Conservation (phyloP, 2,888 invertebrate species). For the Lymantria dispar region DNA sequence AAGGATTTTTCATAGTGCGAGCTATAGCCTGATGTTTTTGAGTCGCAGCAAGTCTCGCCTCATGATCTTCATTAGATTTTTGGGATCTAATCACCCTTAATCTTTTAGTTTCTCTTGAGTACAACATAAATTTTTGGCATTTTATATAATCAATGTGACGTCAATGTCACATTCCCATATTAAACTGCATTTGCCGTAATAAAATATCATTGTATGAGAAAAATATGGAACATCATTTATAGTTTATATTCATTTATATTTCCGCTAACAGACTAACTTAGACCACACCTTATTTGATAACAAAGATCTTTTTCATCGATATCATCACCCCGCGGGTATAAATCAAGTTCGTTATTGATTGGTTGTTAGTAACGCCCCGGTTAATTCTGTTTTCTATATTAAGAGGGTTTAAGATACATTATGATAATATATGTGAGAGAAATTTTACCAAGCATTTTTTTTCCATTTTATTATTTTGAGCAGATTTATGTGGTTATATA, state of each 20-base stretch:
- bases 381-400: conserved; percentile 60
- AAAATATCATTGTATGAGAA: too few relatives aligned
- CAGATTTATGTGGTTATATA: too few relatives aligned
- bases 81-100: too few relatives aligned
- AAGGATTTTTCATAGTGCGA: too few relatives aligned
- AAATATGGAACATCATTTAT: not conserved
- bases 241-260: not conserved
- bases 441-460: conserved; percentile 2
- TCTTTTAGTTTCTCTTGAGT: too few relatives aligned
- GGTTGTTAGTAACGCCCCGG: conserved; percentile 73
- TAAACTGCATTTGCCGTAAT: too few relatives aligned
- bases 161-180: too few relatives aligned
- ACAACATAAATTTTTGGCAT: too few relatives aligned
- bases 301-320: conserved; percentile 47
- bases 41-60: too few relatives aligned
- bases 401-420: conserved; percentile 45
- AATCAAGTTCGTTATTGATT: conserved; percentile 75
- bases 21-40: too few relatives aligned
- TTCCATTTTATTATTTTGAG: not conserved
- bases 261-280: conserved; percentile 26
- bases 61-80: too few relatives aligned
- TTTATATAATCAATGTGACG: too few relatives aligned
- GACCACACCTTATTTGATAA: conserved; percentile 21
- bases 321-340: conserved; percentile 58
- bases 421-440: conserved; percentile 49